Conservation (phyloP, 2,888 invertebrate species). For the Cataglyphis rosenhaueri region DNA sequence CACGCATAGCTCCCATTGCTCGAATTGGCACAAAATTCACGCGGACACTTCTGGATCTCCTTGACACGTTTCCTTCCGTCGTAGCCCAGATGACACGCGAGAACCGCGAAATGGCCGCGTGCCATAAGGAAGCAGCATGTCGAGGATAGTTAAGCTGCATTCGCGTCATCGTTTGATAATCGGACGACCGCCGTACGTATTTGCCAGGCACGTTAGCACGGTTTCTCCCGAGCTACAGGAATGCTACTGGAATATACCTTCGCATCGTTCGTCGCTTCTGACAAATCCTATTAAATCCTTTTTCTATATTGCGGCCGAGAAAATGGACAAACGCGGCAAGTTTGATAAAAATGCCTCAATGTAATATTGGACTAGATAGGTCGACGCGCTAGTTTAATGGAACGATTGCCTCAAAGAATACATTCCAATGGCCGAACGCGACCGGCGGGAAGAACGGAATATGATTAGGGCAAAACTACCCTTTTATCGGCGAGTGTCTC, state of each 20-base stretch:
- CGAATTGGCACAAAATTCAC: constrained; percentile 5
- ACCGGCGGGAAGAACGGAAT: constrained; percentile 17
- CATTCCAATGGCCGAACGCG: constrained; percentile 28
- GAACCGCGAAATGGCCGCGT: constrained; percentile 18
- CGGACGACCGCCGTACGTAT: constrained; percentile 53
- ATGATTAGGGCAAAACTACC: constrained; percentile 42
- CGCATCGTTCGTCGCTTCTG: constrained; percentile 58
- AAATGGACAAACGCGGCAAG: constrained; percentile 55
- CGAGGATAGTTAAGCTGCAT: constrained; percentile 45
- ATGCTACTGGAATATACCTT: constrained; percentile 65
- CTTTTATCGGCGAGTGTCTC: constrained; percentile 35
- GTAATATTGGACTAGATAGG: neutral
- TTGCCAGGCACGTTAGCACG: constrained; percentile 19
- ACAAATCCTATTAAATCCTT: constrained; percentile 73
- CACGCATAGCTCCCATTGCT: neutral
- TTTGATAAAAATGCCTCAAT: constrained; percentile 60
- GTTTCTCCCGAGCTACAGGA: constrained; percentile 56
- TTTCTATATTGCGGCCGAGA: constrained; percentile 50
- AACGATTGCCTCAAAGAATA: constrained; percentile 45
- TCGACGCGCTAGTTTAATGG: constrained; percentile 37
- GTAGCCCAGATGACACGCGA: constrained; percentile 26
- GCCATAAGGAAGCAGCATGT: constrained; percentile 48
- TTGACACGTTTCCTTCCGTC: constrained; percentile 28
- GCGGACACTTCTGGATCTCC: constrained; percentile 21
- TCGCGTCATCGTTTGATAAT: constrained; percentile 68